Percentiles rank a stretch among this genome's conserved stretches.
phyloP scores from a whole-genome alignment of 2,888 invertebrate genomes.

The Molorchus minor region DNA sequence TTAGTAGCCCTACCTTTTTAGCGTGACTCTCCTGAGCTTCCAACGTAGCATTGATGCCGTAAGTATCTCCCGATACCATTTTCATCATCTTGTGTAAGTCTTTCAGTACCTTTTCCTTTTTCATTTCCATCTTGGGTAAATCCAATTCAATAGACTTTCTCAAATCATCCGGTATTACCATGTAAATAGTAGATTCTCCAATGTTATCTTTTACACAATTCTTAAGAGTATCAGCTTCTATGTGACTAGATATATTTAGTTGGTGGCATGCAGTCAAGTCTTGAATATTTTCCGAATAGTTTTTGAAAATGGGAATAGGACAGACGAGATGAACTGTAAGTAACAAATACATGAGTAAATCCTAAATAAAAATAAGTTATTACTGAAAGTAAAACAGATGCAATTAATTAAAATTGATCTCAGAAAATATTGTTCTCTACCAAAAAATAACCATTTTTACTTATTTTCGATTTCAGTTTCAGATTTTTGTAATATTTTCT shows the following conservation, averaged over 20 bases:
- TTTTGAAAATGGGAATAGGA: constrained; percentile 6
- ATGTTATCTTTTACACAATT: constrained; percentile 48
- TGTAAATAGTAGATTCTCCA: constrained; percentile 48
- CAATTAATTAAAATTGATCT: too few relatives aligned
- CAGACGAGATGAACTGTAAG: constrained; percentile 26
- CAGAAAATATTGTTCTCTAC: too few relatives aligned
- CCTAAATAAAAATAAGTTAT: too few relatives aligned
- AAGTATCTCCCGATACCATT: constrained; percentile 51
- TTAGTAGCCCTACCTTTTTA: constrained; percentile 57
- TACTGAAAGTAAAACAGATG: too few relatives aligned
- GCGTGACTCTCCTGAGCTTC: constrained; percentile 52
- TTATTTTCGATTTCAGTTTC: too few relatives aligned
- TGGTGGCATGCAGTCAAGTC: constrained; percentile 51
- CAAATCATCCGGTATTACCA: constrained; percentile 54
- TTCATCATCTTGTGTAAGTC: constrained; percentile 57
- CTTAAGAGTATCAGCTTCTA: constrained; percentile 6
- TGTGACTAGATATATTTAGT: constrained; percentile 31
- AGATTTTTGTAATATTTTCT: too few relatives aligned
- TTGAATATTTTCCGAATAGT: constrained; percentile 43
- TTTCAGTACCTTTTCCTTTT: constrained; percentile 54
- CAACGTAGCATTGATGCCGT: constrained; percentile 51
- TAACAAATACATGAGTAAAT: constrained; percentile 10
- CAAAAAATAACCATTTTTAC: too few relatives aligned
- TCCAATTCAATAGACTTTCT: constrained; percentile 50
- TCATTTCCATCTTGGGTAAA: constrained; percentile 52